These are phyloP conservation scores for Cataglyphis cursor DNA, from an alignment of 2,888 invertebrate genomes.

Conservation along the genomic window DNA sequence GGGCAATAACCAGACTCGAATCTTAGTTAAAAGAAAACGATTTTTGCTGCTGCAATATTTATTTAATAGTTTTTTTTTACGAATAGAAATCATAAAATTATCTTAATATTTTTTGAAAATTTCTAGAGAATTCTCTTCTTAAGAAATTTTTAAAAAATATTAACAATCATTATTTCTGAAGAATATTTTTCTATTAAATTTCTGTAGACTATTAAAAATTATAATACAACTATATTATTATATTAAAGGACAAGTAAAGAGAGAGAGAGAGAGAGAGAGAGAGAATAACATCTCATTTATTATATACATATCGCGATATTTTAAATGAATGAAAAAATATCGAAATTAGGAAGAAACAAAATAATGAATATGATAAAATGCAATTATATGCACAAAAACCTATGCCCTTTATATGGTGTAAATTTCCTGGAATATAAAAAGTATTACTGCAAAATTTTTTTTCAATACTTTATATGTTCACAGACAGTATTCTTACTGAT, in stretches of 20 bases:
- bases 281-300: neutral
- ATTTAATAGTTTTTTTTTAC: neutral
- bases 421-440: neutral
- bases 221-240: neutral
- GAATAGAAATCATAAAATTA: neutral
- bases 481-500: neutral
- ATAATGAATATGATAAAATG: neutral
- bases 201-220: neutral
- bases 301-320: neutral
- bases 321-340: neutral
- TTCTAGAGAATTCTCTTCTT: no score
- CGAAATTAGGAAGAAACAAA: neutral
- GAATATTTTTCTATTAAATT: constrained; percentile 1
- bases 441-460: neutral
- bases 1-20: neutral
- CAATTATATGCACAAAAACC: neutral
- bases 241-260: neutral
- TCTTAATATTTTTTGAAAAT: neutral
- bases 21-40: neutral
- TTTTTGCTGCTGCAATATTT: neutral
- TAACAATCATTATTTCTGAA: neutral
- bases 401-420: neutral
- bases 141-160: neutral
- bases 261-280: no score
- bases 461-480: neutral